Conservation (phyloP, 2,797 vertebrate species). For the Psittacula derbiana region DNA sequence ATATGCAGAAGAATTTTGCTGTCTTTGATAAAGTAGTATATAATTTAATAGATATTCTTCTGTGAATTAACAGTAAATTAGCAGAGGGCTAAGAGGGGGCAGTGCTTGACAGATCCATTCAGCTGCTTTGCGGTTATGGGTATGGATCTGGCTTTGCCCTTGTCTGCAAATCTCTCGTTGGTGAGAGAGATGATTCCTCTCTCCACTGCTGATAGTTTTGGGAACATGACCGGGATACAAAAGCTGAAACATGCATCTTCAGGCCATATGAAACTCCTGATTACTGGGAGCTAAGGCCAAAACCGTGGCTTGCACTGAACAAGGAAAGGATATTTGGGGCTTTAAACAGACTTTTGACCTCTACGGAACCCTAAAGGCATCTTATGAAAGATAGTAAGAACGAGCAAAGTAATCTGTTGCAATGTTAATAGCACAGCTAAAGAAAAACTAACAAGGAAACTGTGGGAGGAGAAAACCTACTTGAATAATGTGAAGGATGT, state of each 20-base stretch:
- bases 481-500: neutral
- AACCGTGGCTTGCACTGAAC: rapidly evolving
- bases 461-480: neutral
- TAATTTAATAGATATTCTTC: neutral
- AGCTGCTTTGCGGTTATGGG: neutral
- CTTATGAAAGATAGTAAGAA: neutral
- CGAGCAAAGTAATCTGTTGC: neutral
- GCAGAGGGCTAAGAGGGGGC: neutral
- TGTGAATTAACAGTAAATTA: neutral
- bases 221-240: neutral
- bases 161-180: neutral
- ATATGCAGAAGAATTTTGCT: neutral
- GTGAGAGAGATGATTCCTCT: neutral
- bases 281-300: neutral
- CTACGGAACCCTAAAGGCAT: neutral
- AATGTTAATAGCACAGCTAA: neutral
- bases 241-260: neutral
- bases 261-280: neutral
- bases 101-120: neutral
- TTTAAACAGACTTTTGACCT: neutral
- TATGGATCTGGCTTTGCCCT: neutral
- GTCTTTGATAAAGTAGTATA: neutral
- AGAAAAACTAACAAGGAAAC: neutral
- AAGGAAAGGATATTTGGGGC: neutral
- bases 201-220: neutral